These are phyloP conservation scores for Papilio aristodemus DNA, from an alignment of 1,140 invertebrate species.

Conservation along the genomic window DNA sequence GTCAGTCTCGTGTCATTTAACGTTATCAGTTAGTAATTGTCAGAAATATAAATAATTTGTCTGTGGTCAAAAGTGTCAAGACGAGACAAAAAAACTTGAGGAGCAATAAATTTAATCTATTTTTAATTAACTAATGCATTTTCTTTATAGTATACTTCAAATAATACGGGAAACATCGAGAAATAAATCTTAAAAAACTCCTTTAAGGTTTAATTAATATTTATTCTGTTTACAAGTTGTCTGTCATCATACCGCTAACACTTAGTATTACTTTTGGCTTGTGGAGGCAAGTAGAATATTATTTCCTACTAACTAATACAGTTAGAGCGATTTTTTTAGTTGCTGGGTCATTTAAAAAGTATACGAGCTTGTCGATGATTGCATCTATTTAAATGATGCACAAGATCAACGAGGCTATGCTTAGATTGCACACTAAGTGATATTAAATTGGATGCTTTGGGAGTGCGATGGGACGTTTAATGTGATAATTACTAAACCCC, in stretches of 20 bases:
- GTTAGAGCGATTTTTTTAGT: neutral
- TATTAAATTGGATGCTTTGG: neutral
- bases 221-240: constrained; percentile 13
- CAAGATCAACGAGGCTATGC: neutral
- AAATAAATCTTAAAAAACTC: neutral
- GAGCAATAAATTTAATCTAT: constrained; percentile 3
- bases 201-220: neutral
- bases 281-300: constrained; percentile 50
- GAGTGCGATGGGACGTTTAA: neutral
- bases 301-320: neutral
- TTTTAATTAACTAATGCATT: constrained; percentile 18
- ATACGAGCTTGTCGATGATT: too few species aligned
- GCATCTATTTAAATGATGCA: too few species aligned
- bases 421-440: neutral
- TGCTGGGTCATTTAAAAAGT: neutral
- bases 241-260: constrained; percentile 59
- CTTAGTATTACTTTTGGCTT: constrained; percentile 56
- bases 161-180: neutral
- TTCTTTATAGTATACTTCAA: neutral
- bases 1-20: too few species aligned
- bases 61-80: neutral
- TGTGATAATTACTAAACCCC: neutral
- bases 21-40: too few species aligned
- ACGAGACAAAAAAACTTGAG: neutral
- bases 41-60: constrained; percentile 8